Conservation (phyloP, 2,888 invertebrate genomes). For the Sminthurinus aureus region DNA sequence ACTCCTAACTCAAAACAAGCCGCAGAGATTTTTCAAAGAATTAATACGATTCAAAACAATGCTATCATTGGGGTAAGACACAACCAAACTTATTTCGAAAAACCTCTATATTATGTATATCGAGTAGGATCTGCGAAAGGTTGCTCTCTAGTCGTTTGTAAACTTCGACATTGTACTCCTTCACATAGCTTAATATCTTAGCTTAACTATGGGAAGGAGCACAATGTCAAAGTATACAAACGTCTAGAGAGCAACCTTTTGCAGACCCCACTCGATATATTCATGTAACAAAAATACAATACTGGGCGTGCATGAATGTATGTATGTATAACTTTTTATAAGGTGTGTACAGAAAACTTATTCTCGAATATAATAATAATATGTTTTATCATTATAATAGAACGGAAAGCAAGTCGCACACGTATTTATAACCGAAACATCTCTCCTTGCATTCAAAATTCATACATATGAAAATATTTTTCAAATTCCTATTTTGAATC, state of each 20-base stretch:
- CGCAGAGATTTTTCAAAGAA: slow-evolving; percentile 27
- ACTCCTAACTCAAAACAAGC: slow-evolving; percentile 12
- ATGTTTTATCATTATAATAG: background rate
- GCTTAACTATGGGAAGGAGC: too few species aligned
- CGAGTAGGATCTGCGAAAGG: too few species aligned
- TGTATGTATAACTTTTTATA: background rate
- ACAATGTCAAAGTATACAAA: too few species aligned
- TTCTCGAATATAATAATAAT: background rate
- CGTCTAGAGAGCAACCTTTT: too few species aligned
- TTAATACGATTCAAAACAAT: slow-evolving; percentile 20
- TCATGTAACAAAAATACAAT: too few species aligned
- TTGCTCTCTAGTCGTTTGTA: too few species aligned
- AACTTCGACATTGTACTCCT: too few species aligned
- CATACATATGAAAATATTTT: slow-evolving; percentile 28
- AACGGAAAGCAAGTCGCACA: slow-evolving; percentile 33
- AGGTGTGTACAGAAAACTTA: background rate
- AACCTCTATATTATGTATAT: background rate
- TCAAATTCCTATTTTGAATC: slow-evolving; percentile 24
- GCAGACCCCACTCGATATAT: too few species aligned
- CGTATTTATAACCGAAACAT: slow-evolving; percentile 25
- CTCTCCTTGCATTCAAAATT: slow-evolving; percentile 23
- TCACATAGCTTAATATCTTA: too few species aligned
- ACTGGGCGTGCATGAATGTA: too few species aligned
- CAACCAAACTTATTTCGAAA: background rate
- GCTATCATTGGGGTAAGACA: slow-evolving; percentile 5